Base-by-base conservation (phyloP, 2,113 vertebrate genomes). In the Leucosticte australis region DNA sequence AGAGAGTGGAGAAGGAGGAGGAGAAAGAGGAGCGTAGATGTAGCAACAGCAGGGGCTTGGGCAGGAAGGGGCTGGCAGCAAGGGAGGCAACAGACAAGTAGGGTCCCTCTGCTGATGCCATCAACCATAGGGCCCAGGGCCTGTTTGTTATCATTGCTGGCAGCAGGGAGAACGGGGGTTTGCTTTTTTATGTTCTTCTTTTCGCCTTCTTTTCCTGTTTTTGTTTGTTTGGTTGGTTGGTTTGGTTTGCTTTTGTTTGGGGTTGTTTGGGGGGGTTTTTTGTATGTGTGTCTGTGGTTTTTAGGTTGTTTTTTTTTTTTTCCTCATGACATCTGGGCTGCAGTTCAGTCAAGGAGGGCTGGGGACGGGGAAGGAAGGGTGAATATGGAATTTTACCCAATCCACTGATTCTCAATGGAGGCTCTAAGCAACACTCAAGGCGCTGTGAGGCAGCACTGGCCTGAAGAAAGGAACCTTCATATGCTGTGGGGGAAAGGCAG, bases 361-460 rank as follows among this genome's bases (percentile, higher is more conserved):
- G 75, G 87, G 81, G 77, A 73, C 0, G 1, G 91, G 76, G 88
- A 92, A 75, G 81, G 47, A 92, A 81, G 85, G 73, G 94, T 96
- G 96, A 97, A 97, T 97, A 96, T 87, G 26, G 97, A 96, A 98
- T 98, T 98, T 98, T 97, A 83, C 96, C 97, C 98, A 97, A 98
- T 95, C 96, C 97, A 97, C 94, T 98, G 97, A 97, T 94, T 98
- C 95, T 98, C 97, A 98, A 95, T 97, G 96, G 94, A 97, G 81
- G 89, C 90, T 97, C 95, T 89, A 94, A 94, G 93, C 68, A 60
- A 93, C 31, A 85, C 81, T 62, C 2, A 27, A 96, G 88, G 96
- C 65, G 42, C 94, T 97, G 62, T 27, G 62, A 78, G 20, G 88
- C 89, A 96, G 94, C 73, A 15, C 56, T 16, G 28, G 82, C 86